Conservation (phyloP, 1,140 invertebrate species). For the Alviniconcha marisindica region DNA sequence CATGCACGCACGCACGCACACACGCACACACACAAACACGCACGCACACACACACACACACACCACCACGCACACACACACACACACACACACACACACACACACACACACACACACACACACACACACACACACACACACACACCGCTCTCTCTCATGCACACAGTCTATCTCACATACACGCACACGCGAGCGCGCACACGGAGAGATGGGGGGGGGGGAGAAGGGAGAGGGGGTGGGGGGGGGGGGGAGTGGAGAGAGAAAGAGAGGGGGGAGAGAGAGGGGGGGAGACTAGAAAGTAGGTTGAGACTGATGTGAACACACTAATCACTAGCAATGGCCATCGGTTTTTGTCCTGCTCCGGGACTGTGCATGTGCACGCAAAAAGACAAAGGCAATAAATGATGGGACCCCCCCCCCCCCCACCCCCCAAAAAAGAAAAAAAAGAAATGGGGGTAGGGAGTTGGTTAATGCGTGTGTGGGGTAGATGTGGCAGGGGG, state of each 20-base stretch:
- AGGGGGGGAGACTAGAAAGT: no score
- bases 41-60: constrained; percentile 4
- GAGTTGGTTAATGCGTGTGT: no score
- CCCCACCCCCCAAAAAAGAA: no score
- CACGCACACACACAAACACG: constrained; percentile 12
- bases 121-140: constrained; percentile 12
- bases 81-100: constrained; percentile 3
- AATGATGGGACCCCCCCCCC: no score
- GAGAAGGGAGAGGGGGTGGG: no score
- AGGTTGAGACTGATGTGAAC: no score
- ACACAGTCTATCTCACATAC: not conserved
- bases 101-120: not conserved
- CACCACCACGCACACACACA: not conserved
- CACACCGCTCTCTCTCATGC: no score
- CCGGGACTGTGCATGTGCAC: not conserved
- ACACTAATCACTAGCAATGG: no score
- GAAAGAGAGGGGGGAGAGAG: no score
- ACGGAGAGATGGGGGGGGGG: not conserved
- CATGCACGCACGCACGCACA: not conserved
- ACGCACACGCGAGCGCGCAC: not conserved
- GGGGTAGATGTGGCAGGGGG: no score
- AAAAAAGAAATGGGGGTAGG: not conserved
- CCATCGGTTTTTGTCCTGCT: no score
- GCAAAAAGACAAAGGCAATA: not conserved
- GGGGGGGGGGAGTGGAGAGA: no score